Conservation (phyloP, 2,113 vertebrate species). For the Lucifuga dentata region DNA sequence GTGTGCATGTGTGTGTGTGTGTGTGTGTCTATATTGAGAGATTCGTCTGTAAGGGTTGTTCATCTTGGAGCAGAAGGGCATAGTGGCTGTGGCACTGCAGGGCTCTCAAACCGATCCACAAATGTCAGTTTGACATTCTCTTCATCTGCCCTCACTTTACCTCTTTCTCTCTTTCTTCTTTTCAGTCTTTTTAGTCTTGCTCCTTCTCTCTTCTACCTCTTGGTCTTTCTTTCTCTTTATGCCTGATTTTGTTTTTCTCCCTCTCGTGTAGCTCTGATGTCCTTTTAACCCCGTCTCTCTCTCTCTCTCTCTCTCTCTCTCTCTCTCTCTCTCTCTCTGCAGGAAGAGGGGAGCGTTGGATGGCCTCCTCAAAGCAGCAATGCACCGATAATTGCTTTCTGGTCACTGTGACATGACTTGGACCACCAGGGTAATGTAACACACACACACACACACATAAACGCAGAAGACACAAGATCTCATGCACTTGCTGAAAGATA, state of each 20-base stretch:
- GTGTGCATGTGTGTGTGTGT: slow-evolving; percentile 27
- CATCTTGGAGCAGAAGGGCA: slow-evolving; percentile 37
- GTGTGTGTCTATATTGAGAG: slow-evolving; percentile 43
- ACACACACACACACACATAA: slow-evolving; percentile 38
- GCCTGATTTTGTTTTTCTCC: neutral
- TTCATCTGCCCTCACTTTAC: slow-evolving; percentile 7
- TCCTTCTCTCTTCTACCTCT: slow-evolving; percentile 37
- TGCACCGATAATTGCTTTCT: slow-evolving; percentile 81
- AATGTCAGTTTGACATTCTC: slow-evolving; percentile 83
- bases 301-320: slow-evolving; percentile 48
- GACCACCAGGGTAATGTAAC: slow-evolving; percentile 63
- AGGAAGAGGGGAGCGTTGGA: slow-evolving; percentile 56
- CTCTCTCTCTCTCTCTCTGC: slow-evolving; percentile 35
- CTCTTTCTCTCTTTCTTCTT: slow-evolving; percentile 44
- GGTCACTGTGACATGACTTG: slow-evolving; percentile 84
- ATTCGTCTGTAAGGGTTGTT: slow-evolving; percentile 53
- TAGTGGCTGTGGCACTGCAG: slow-evolving; percentile 63
- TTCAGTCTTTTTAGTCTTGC: slow-evolving; percentile 22
- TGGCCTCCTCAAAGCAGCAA: slow-evolving; percentile 69
- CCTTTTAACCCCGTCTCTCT: slow-evolving; percentile 33
- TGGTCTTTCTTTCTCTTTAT: slow-evolving; percentile 37
- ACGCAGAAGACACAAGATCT: neutral
- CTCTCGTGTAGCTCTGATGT: neutral
- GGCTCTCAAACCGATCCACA: slow-evolving; percentile 63
- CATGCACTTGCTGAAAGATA: slow-evolving; percentile 2